Evolutionary conservation across 1,140 invertebrate genomes (phyloP).

Genomic region (Lordiphosa clarofinis): DNA sequence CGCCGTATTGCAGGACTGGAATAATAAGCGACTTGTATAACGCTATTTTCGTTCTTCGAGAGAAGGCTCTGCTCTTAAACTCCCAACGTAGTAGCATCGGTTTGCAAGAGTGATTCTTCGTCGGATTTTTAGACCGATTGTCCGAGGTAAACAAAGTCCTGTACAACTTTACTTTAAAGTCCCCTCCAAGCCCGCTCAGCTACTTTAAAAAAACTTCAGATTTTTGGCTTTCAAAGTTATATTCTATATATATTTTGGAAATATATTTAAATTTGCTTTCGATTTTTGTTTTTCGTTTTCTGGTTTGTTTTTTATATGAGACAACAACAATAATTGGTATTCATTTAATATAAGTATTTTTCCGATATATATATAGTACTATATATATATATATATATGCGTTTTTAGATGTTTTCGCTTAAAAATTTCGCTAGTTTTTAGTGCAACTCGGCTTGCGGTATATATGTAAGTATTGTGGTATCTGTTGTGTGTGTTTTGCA

Average conservation of each 20-base stretch:
- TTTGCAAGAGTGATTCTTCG: too few species aligned
- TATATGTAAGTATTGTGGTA: constrained; percentile 15
- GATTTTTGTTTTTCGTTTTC: constrained; percentile 34
- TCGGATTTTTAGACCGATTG: too few species aligned
- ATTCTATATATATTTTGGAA: constrained; percentile 62
- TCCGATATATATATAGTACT: constrained; percentile 29
- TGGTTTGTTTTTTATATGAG: constrained; percentile 47
- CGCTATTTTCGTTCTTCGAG: too few species aligned
- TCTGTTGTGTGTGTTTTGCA: constrained; percentile 1
- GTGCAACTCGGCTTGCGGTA: constrained; percentile 44
- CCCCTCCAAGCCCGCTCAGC: too few species aligned
- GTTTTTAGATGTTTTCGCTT: constrained; percentile 37
- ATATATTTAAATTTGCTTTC: constrained; percentile 54
- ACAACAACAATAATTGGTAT: constrained; percentile 76
- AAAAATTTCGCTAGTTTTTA: constrained; percentile 73
- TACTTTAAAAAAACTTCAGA: neutral
- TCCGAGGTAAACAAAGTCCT: too few species aligned
- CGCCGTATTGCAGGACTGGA: too few species aligned
- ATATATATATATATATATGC: constrained; percentile 44
- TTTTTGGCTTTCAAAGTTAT: constrained; percentile 71
- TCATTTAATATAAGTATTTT: constrained; percentile 68
- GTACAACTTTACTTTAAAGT: too few species aligned
- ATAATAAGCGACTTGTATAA: too few species aligned
- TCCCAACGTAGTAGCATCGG: too few species aligned
- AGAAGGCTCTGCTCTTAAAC: too few species aligned